phyloP scores from a whole-genome alignment of 35 echinoderm and acorn worm genomes.

The Strongylocentrotus purpuratus region DNA sequence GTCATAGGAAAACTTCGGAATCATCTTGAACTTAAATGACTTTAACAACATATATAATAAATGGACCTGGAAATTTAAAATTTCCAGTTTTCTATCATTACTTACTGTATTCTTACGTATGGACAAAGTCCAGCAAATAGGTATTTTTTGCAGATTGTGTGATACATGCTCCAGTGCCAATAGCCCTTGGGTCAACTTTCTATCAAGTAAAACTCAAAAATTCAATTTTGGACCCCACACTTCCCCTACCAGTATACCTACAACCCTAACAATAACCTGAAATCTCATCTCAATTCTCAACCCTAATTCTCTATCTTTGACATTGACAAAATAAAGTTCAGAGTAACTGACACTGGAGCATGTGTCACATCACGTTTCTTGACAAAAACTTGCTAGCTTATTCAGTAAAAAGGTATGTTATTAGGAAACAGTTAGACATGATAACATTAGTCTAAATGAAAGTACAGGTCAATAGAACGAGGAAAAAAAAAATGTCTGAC shows the following conservation, averaged over 20 bases:
- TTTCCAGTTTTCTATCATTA: not conserved
- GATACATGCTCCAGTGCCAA: too few species aligned
- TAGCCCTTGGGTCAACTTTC: too few species aligned
- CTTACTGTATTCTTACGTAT: not conserved
- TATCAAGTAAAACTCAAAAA: too few species aligned
- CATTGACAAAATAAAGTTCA: not conserved
- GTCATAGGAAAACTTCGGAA: slow-evolving; percentile 62
- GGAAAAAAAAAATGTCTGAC: not conserved
- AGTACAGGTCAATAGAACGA: too few species aligned
- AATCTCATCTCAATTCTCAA: too few species aligned
- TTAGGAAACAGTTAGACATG: not conserved
- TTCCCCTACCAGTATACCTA: too few species aligned
- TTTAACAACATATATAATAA: not conserved
- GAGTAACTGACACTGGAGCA: not conserved
- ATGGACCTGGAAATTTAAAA: not conserved
- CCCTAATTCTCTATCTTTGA: too few species aligned
- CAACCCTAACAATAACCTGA: too few species aligned
- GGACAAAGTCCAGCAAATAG: not conserved
- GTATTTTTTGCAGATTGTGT: too few species aligned
- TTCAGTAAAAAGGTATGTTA: not conserved
- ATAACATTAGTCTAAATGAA: not conserved
- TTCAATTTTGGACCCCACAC: too few species aligned
- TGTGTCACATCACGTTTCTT: not conserved
- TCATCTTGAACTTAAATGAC: not conserved
- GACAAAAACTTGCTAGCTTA: not conserved